Conservation (phyloP, 2,113 vertebrate genomes). For the Heteronetta atricapilla region DNA sequence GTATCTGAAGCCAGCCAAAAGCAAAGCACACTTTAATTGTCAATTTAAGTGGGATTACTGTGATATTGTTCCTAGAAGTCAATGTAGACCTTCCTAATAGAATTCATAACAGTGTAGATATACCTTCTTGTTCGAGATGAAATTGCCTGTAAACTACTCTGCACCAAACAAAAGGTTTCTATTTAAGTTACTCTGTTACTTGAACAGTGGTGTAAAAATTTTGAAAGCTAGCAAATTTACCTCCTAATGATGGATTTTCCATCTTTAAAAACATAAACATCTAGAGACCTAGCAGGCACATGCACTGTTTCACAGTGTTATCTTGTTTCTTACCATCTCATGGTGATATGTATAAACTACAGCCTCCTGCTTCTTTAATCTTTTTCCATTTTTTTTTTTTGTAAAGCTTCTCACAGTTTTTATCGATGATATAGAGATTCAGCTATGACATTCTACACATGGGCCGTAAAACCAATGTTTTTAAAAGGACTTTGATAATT, state of each 20-base stretch:
- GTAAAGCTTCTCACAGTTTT: neutral
- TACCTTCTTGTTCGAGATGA: neutral
- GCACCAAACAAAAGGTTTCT: neutral
- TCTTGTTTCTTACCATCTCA: neutral
- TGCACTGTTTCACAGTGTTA: neutral
- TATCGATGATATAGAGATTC: neutral
- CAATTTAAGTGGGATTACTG: conserved; percentile 31
- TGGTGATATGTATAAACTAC: neutral
- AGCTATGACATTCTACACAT: neutral
- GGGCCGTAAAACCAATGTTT: neutral
- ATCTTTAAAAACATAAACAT: neutral
- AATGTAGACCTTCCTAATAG: conserved; percentile 1
- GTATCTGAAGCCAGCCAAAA: conserved; percentile 26
- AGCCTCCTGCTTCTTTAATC: neutral
- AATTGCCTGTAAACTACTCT: conserved; percentile 6
- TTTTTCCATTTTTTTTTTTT: neutral
- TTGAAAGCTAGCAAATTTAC: neutral
- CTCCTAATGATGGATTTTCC: neutral
- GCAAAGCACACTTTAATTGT: conserved; percentile 39
- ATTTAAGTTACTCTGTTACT: neutral
- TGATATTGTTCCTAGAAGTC: conserved; percentile 13
- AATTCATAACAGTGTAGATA: neutral
- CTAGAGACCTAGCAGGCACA: neutral
- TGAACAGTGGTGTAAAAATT: neutral
- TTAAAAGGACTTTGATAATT: neutral